Base-by-base conservation (phyloP, 1,140 invertebrate species). In the Seison nebaliae region DNA sequence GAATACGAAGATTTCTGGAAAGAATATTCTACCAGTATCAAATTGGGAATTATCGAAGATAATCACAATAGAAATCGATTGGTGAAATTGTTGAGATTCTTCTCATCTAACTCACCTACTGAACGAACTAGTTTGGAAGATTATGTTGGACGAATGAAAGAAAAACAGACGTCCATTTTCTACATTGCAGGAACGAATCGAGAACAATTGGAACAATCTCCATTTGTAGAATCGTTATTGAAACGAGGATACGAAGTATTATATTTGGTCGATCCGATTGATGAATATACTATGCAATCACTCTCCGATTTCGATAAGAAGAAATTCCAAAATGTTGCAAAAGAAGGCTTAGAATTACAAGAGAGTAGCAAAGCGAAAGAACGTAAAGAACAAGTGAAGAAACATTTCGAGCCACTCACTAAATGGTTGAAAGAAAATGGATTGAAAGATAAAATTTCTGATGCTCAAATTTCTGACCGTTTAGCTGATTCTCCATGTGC, bases 251-350 rank as follows among this genome's bases (percentile, higher is more conserved):
- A 79, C 54, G 91, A 96, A 66, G 37, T 96, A 29, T 55, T 98
- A 9, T 96, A 78, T 51, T 62, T 98, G 9, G 72, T 73, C 1
- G 91, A 98, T 60, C 79, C 91, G 35, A 80, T 98, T 23, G 91
- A 98, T 62, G 88, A 98, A 59, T 96, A 96, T 59, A 73, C 76
- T 45, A 77, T 98, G 38, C 83, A 84, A 28, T 72, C 80, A 6
- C 59, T 98, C 48, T 84, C 91, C n/a, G 86, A 96, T 59, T 98
- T 84, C 59, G 86, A 96, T 49, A 79, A 81, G 19, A 91, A 94
- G 62, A 94, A 94, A 58, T 91, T 98, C 73, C 84, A 94, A 61
- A 98, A 98, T 53, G 79, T 93, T 21, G 91, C 91, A 42, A 98
- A 98, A 58, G 91, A 98, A 63, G 84, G 86, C 2, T 71, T 98